Percentiles rank a stretch among this genome's conserved stretches.
These are phyloP conservation scores for Fopius arisanus DNA, from an alignment of 1,140 invertebrate species.

Conservation along the genomic window DNA sequence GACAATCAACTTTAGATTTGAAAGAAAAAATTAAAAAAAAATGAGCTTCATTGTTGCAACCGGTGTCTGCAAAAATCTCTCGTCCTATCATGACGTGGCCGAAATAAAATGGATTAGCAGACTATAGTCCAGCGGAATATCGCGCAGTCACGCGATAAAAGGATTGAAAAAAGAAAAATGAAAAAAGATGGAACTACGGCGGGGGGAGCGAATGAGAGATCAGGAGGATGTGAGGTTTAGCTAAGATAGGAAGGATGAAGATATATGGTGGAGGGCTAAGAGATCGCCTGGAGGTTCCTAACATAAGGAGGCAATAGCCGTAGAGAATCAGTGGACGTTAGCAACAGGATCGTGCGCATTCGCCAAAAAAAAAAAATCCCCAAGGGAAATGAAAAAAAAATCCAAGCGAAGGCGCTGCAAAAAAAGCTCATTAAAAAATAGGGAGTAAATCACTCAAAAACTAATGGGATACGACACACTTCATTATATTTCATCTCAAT, in stretches of 20 bases:
- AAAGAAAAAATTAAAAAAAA: no score
- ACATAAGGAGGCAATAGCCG: constrained; percentile 19
- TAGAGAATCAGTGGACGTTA: constrained; percentile 7
- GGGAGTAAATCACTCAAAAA: no score
- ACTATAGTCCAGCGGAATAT: constrained; percentile 12
- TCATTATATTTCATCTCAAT: no score
- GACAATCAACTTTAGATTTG: not conserved
- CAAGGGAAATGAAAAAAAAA: not conserved
- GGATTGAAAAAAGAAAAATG: not conserved
- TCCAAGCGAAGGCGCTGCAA: not conserved
- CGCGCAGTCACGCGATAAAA: constrained; percentile 29
- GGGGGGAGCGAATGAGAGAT: not conserved
- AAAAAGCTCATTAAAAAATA: not conserved
- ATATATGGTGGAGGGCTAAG: not conserved
- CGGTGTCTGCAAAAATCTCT: not conserved
- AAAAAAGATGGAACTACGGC: not conserved
- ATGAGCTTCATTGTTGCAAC: no score
- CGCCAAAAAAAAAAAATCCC: not conserved
- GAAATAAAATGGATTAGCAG: constrained; percentile 28
- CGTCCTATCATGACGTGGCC: constrained; percentile 19
- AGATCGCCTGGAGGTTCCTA: constrained; percentile 6
- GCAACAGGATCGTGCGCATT: not conserved
- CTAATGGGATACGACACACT: no score
- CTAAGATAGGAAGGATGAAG: constrained; percentile 3
- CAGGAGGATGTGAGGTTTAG: constrained; percentile 1